phyloP scores from a whole-genome alignment of 2,888 invertebrate species.

The Colletes collaris region DNA sequence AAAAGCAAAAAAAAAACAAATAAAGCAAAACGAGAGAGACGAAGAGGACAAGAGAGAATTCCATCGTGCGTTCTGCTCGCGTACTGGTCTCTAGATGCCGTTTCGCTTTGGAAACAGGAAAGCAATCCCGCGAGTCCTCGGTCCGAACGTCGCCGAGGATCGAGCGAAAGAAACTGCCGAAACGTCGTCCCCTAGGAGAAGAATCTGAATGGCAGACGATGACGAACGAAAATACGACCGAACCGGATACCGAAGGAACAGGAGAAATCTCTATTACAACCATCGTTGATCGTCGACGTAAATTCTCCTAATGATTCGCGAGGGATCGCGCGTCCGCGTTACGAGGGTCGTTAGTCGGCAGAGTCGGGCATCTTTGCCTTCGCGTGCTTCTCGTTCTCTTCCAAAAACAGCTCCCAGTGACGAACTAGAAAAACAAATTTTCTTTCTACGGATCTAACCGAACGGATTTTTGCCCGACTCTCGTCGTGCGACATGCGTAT shows the following conservation, averaged over 20 bases:
- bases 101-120: too few relatives aligned
- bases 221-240: constrained; percentile 6
- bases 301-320: constrained; percentile 45
- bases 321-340: constrained; percentile 2
- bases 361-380: constrained; percentile 16
- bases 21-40: background rate
- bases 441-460: background rate
- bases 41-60: background rate
- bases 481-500: constrained; percentile 2
- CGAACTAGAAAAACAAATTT: too few relatives aligned
- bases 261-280: background rate
- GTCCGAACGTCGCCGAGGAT: too few relatives aligned
- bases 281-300: constrained; percentile 56
- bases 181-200: background rate
- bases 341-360: background rate
- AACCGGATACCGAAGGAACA: background rate
- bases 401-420: background rate
- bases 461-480: constrained; percentile 23
- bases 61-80: background rate
- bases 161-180: background rate
- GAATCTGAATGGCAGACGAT: background rate
- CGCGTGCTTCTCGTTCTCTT: background rate
- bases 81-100: background rate
- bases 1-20: constrained; percentile 18
- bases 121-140: too few relatives aligned